Base-by-base conservation (phyloP, 2,888 invertebrate species). In the Rhagonycha fulva region DNA sequence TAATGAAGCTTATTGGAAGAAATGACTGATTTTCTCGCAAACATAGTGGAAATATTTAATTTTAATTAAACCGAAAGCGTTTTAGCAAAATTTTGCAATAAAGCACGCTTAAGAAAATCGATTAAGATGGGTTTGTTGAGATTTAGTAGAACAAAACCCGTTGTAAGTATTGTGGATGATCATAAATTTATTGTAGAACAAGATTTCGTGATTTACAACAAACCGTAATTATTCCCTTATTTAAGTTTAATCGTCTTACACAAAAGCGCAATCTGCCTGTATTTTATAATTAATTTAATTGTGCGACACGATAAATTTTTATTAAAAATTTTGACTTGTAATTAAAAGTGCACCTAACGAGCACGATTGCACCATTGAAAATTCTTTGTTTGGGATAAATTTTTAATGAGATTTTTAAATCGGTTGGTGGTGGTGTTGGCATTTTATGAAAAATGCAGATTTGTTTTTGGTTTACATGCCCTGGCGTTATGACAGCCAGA, bases 391-490 rank as follows among this genome's bases (percentile, higher is more conserved):
- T n/a, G 47, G 26, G n/a, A n/a, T n/a, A 47, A 71, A 63, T 23
- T 63, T 66, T 71, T 71, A 63, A 71, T 32, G 32, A 47, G 14
- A 32, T 32, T 71, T 71, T 66, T 66, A 30, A 26, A 66, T 66
- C 26, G 14, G 32, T 5, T 12, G 32, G 32, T 47, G 47, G 47
- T 47, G 47, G 47, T 47, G 47, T 32, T 66, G 14, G 71, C 32
- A 28, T 47, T 71, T 63, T 71, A 63, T 71, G 62, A 63, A 71
- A 71, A 71, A 63, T 71, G 71, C 62, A 71, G 71, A 62, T 71
- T 23, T 30, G 62, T 30, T 62, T 19, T 47, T 47, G 47, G 47
- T 47, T 47, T 47, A 47, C 47, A n/a, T 47, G 7, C 47, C n/a
- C 47, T n/a, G 32, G 7, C n/a, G n/a, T n/a, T 47, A 30, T 63